Evolutionary conservation across 2,888 invertebrate species (phyloP).

Genomic region (Venustoraphidia nigricollis): DNA sequence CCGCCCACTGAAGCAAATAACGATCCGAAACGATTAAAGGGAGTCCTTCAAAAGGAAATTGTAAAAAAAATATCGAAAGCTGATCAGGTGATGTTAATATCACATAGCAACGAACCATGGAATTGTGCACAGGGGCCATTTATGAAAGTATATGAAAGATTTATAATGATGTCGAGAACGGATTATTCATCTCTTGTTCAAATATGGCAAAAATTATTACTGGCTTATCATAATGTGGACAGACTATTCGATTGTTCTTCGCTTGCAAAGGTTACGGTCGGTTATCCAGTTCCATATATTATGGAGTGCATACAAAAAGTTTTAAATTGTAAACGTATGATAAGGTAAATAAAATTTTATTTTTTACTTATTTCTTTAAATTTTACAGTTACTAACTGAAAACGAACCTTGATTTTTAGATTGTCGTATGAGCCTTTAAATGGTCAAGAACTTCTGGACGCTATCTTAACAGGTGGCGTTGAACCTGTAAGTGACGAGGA

Average conservation of each 20-base stretch:
- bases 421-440: constrained; percentile 27
- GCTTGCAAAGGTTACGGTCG: constrained; percentile 21
- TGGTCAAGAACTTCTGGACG: constrained; percentile 33
- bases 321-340: constrained; percentile 9
- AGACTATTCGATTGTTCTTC: constrained; percentile 17
- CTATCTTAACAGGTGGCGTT: constrained; percentile 24
- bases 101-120: constrained; percentile 36
- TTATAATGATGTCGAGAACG: constrained; percentile 21
- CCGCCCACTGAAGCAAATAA: constrained; percentile 22
- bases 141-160: constrained; percentile 21
- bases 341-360: too few relatives aligned
- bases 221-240: constrained; percentile 14
- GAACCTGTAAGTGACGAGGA: constrained; percentile 29
- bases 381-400: background rate
- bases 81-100: constrained; percentile 37
- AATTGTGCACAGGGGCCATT: constrained; percentile 21
- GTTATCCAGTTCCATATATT: constrained; percentile 26
- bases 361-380: too few relatives aligned
- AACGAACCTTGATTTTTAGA: constrained; percentile 10
- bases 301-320: constrained; percentile 17
- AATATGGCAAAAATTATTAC: constrained; percentile 20
- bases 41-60: constrained; percentile 31
- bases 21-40: constrained; percentile 36
- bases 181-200: constrained; percentile 24
- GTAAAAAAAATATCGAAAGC: constrained; percentile 35